Base-by-base conservation (phyloP, 2,888 invertebrate species). In the Emmelina monodactyla region DNA sequence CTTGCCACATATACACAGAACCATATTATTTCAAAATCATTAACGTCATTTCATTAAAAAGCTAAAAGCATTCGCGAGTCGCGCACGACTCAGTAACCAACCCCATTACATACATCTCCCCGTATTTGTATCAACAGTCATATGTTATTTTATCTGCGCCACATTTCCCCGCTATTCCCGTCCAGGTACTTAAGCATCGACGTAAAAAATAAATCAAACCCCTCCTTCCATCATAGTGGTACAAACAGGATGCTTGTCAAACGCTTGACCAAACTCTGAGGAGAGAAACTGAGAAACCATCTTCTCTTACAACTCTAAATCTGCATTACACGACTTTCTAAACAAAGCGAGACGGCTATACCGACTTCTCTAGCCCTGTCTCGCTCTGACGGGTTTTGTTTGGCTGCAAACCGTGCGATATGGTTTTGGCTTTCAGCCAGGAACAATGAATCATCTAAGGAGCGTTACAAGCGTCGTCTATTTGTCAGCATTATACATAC, bases 171-270 rank as follows among this genome's bases (percentile, higher is more conserved):
- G n/a, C n/a, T n/a, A n/a, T n/a, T n/a, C n/a, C n/a, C n/a, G n/a
- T n/a, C n/a, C n/a, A n/a, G n/a, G n/a, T n/a, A n/a, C n/a, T n/a
- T n/a, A n/a, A n/a, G n/a, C n/a, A n/a, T n/a, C n/a, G n/a, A n/a
- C n/a, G n/a, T n/a, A n/a, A 25, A 25, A 25, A 25, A 25, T 25
- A 25, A 25, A 25, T 25, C 25, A 25, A 25, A 25, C 25, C 9
- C 11, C 11, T 25, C 25, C 25, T 11, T 25, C 9, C 11, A 25
- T 25, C 25, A 25, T 25, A 25, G 25, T n/a, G n/a, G 11, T 25
- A 25, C 25, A 25, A 25, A 25, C 25, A 25, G 25, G 25, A 25
- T 25, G 25, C 25, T 11, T 25, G 25, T 25, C 25, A 25, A 25
- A 25, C 25, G 25, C 25, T 25, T 25, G 25, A 25, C 25, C 25